A percentile compares a stretch with the other conserved stretches of the same genome.
Conservation (phyloP, 2,888 invertebrate species). For the Campoplex capitator region DNA sequence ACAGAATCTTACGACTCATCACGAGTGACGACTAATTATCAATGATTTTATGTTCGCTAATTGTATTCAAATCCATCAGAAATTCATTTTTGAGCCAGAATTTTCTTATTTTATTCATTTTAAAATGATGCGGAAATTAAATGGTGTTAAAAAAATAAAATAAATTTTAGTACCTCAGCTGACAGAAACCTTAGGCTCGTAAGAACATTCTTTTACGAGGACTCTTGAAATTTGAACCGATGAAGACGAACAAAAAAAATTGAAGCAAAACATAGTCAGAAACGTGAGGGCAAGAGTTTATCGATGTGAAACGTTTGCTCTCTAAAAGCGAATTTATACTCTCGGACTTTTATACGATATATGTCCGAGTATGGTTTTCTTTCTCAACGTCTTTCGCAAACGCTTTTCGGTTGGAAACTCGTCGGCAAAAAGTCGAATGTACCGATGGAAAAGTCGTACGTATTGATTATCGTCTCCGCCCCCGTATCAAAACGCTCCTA, state of each 20-base stretch:
- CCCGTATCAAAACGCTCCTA: slow-evolving; percentile 10
- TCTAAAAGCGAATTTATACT: slow-evolving; percentile 38
- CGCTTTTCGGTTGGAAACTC: slow-evolving; percentile 36
- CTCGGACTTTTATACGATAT: slow-evolving; percentile 19
- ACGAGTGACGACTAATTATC: background rate
- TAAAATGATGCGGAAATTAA: too few species aligned
- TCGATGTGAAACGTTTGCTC: slow-evolving; percentile 40
- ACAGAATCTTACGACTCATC: background rate
- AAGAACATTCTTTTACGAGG: background rate
- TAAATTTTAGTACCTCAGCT: background rate
- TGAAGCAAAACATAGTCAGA: background rate
- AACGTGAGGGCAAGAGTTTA: slow-evolving; percentile 29
- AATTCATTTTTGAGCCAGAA: too few species aligned
- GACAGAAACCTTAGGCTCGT: background rate
- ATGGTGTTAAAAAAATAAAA: background rate
- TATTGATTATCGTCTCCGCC: slow-evolving; percentile 53
- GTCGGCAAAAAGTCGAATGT: slow-evolving; percentile 43
- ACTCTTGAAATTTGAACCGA: background rate
- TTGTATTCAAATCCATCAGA: too few species aligned
- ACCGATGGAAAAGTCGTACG: slow-evolving; percentile 34
- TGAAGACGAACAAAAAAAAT: background rate
- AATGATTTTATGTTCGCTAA: background rate
- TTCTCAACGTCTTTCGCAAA: background rate
- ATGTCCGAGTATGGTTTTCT: slow-evolving; percentile 1
- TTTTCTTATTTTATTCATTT: too few species aligned